These are phyloP conservation scores for Calliphora vomitoria DNA, from an alignment of 2,888 invertebrate genomes.

Conservation along the genomic window DNA sequence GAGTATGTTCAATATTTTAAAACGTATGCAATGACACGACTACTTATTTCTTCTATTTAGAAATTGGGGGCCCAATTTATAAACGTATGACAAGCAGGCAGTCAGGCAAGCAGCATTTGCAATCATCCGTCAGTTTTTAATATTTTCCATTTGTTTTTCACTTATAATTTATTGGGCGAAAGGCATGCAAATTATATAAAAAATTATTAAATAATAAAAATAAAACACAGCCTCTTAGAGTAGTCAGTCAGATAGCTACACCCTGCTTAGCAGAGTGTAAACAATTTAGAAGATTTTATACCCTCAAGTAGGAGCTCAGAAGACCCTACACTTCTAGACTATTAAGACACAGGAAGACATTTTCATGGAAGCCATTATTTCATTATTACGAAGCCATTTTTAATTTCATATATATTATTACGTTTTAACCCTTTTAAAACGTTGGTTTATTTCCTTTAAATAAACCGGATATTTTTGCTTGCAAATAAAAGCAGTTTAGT, in stretches of 20 bases:
- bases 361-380: no score
- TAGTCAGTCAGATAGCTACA: neutral
- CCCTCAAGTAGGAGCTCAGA: no score
- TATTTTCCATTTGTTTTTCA: slow-evolving; percentile 81
- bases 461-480: no score
- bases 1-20: slow-evolving; percentile 46
- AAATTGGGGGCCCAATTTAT: slow-evolving; percentile 70
- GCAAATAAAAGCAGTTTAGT: no score
- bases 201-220: slow-evolving; percentile 30
- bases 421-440: no score
- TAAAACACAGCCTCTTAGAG: slow-evolving; percentile 2
- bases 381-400: no score
- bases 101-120: slow-evolving; percentile 70
- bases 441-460: no score
- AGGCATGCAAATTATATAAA: slow-evolving; percentile 50
- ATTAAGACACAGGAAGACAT: no score
- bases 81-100: slow-evolving; percentile 67
- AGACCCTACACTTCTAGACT: no score
- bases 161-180: slow-evolving; percentile 79
- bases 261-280: slow-evolving; percentile 1
- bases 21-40: slow-evolving; percentile 50
- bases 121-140: slow-evolving; percentile 82
- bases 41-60: slow-evolving; percentile 46
- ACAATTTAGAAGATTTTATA: neutral
- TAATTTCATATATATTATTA: no score